phyloP scores from a whole-genome alignment of 2,797 vertebrate genomes.

The Tiaroga cobitis region DNA sequence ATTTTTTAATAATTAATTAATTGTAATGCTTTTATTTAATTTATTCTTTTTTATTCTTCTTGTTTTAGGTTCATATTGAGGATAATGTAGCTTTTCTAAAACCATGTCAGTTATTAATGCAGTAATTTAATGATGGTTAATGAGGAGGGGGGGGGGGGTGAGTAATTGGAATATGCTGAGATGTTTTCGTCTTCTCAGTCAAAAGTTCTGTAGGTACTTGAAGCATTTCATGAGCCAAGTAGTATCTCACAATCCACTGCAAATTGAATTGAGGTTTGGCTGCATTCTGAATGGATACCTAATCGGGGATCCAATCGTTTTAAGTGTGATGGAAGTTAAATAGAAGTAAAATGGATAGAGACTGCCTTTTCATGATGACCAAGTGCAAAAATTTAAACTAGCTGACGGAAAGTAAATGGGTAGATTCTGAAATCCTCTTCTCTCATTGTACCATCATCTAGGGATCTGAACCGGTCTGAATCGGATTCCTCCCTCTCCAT shows the following conservation, averaged over 20 bases:
- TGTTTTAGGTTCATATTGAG: too few relatives aligned
- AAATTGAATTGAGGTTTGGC: not conserved
- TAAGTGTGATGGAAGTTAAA: not conserved
- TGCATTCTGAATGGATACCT: not conserved
- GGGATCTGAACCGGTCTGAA: constrained; percentile 89
- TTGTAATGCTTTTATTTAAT: too few relatives aligned
- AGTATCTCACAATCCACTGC: not conserved
- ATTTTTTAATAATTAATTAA: too few relatives aligned
- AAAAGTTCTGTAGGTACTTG: not conserved
- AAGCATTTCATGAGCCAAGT: not conserved
- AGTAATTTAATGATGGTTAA: too few relatives aligned
- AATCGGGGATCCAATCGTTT: too few relatives aligned
- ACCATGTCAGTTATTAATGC: too few relatives aligned
- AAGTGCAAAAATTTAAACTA: not conserved
- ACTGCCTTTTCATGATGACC: not conserved
- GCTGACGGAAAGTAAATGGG: not conserved
- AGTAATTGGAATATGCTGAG: not conserved
- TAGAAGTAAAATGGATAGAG: not conserved
- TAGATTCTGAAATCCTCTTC: not conserved
- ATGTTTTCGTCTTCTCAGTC: not conserved
- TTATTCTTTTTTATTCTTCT: too few relatives aligned
- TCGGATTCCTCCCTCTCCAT: constrained; percentile 86
- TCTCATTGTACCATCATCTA: constrained; percentile 54
- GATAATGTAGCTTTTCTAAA: too few relatives aligned
- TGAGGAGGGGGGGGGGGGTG: rapidly evolving